These are phyloP conservation scores for Philereme transversata DNA, from an alignment of 2,888 invertebrate species.

Conservation along the genomic window DNA sequence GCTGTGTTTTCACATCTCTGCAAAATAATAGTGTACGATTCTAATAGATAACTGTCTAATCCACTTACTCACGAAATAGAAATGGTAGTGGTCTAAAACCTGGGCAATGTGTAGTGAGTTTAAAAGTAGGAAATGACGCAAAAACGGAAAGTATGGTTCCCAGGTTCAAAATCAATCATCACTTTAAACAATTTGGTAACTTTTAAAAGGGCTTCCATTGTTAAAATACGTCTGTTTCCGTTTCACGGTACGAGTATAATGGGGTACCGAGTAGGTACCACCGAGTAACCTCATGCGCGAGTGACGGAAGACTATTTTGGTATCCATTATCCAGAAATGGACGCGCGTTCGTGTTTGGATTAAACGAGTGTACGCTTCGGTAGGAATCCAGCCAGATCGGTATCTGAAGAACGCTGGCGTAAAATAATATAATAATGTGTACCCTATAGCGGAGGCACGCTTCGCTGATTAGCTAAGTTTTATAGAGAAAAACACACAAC, in stretches of 20 bases:
- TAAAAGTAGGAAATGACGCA: no score
- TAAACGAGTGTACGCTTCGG: conserved; percentile 64
- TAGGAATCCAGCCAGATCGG: conserved; percentile 40
- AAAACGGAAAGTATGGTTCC: no score
- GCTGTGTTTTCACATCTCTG: neutral
- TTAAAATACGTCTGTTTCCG: conserved; percentile 15
- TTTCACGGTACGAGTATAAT: conserved; percentile 32
- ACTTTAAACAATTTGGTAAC: neutral
- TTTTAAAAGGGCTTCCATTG: neutral
- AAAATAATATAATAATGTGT: conserved; percentile 10
- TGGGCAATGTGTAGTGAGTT: no score
- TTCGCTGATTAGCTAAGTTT: conserved; percentile 17
- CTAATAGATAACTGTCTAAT: no score
- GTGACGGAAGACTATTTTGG: conserved; percentile 74
- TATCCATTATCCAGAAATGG: conserved; percentile 79
- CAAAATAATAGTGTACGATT: no score
- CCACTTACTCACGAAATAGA: no score
- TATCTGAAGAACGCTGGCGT: conserved; percentile 29
- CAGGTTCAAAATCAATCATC: neutral
- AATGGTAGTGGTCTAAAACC: no score
- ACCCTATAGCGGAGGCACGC: conserved; percentile 13
- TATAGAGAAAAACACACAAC: conserved; percentile 1
- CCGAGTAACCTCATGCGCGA: conserved; percentile 59
- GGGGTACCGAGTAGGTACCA: conserved; percentile 44
- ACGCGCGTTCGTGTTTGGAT: conserved; percentile 68